Percentiles rank a stretch among this genome's conserved stretches.
Evolutionary conservation across 2,888 invertebrate genomes (phyloP).

Genomic region (Galerucella nymphaeae): DNA sequence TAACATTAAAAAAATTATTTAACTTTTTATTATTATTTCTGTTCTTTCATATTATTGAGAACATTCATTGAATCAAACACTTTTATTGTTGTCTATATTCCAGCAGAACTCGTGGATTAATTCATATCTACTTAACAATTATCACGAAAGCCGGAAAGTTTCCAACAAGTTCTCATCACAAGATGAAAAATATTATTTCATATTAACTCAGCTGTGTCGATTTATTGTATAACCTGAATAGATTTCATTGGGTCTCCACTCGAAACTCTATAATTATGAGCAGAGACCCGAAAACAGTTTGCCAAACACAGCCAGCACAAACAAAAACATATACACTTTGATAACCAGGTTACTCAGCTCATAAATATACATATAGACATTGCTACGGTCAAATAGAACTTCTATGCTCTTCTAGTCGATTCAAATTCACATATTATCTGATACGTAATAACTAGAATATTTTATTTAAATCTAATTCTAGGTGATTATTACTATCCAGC

Average conservation of each 20-base stretch:
- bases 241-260: neutral
- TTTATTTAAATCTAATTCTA: too few relatives aligned
- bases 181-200: neutral
- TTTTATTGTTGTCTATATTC: too few relatives aligned
- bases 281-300: neutral
- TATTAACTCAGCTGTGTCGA: neutral
- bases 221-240: neutral
- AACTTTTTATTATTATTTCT: too few relatives aligned
- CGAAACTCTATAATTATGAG: neutral
- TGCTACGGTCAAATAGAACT: neutral
- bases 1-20: too few relatives aligned
- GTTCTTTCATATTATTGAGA: too few relatives aligned
- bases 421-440: neutral
- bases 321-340: neutral
- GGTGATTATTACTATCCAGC: too few relatives aligned
- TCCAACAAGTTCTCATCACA: too few relatives aligned
- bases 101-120: too few relatives aligned
- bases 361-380: slow-evolving; percentile 11
- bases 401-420: neutral
- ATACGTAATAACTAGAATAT: neutral
- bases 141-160: too few relatives aligned
- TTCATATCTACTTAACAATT: too few relatives aligned
- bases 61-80: too few relatives aligned
- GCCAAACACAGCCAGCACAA: neutral
- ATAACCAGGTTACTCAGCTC: slow-evolving; percentile 1